Percentiles rank a stretch among this genome's conserved stretches.
Evolutionary conservation across 2,797 vertebrate genomes (phyloP).

Genomic region (Phrynocephalus forsythii): DNA sequence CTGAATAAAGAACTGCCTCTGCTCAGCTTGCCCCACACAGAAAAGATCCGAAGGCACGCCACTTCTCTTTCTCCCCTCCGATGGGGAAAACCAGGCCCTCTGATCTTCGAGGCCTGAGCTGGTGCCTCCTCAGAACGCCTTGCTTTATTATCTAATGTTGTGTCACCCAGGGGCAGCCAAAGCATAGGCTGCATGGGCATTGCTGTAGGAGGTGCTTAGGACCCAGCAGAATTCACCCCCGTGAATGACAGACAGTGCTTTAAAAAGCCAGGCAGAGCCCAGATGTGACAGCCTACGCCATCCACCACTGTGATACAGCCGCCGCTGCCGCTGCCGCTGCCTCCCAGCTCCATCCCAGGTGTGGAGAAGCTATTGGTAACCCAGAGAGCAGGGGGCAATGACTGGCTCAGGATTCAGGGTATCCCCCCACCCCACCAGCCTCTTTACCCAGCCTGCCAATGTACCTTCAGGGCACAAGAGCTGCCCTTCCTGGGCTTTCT

Average conservation of each 20-base stretch:
- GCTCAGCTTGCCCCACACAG: not conserved
- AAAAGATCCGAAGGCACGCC: not conserved
- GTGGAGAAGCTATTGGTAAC: not conserved
- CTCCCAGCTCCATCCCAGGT: conserved; percentile 10
- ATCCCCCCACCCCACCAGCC: not conserved
- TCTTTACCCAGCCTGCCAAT: not conserved
- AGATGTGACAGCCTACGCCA: conserved; percentile 82
- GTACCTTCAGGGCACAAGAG: not conserved
- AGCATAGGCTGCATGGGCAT: rapidly evolving
- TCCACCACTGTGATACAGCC: conserved; percentile 57
- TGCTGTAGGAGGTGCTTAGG: conserved; percentile 62
- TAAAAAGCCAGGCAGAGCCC: conserved; percentile 62
- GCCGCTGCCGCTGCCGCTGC: conserved; percentile 38
- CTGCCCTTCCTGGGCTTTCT: not conserved
- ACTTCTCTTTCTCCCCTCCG: not conserved
- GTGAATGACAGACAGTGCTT: conserved; percentile 58
- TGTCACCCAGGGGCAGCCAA: not conserved
- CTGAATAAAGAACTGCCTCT: not conserved
- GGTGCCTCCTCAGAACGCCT: not conserved
- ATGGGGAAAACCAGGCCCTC: not conserved
- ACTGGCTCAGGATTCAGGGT: not conserved
- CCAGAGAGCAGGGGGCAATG: not conserved
- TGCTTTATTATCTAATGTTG: not conserved
- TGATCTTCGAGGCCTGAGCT: not conserved
- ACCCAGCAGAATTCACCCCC: conserved; percentile 66